phyloP scores from a whole-genome alignment of 2,888 invertebrate genomes.

The Ecdyonurus torrentis region DNA sequence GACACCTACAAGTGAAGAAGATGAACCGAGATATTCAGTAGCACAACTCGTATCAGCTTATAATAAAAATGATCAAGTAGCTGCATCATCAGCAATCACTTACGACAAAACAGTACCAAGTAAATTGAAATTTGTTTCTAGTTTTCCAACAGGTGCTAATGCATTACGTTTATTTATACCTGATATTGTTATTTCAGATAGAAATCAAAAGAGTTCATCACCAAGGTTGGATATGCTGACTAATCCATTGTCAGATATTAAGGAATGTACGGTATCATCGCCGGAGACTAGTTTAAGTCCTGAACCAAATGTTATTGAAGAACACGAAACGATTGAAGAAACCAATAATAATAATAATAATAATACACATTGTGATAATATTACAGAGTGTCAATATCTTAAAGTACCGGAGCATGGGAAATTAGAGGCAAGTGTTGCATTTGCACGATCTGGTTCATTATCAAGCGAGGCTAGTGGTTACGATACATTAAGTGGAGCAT shows the following conservation, averaged over 20 bases:
- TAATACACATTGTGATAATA: neutral
- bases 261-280: neutral
- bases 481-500: slow-evolving; percentile 22
- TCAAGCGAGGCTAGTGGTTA: slow-evolving; percentile 19
- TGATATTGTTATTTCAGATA: slow-evolving; percentile 23
- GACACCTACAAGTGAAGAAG: slow-evolving; percentile 19
- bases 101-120: slow-evolving; percentile 2
- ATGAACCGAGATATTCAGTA: slow-evolving; percentile 30
- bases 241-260: neutral
- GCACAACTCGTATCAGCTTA: slow-evolving; percentile 31
- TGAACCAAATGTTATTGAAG: neutral
- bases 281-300: neutral
- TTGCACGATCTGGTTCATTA: slow-evolving; percentile 14
- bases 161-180: slow-evolving; percentile 30
- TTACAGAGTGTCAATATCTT: neutral
- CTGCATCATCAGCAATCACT: neutral
- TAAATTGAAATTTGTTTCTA: slow-evolving; percentile 4
- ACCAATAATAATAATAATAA: neutral
- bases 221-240: neutral
- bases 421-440: neutral
- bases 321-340: neutral
- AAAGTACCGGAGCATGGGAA: neutral
- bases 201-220: neutral
- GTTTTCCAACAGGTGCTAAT: slow-evolving; percentile 29
- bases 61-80: slow-evolving; percentile 30